A percentile compares a stretch with the other conserved stretches of the same genome.
Evolutionary conservation across 2,113 vertebrate genomes (phyloP).

Genomic region (human (Homo sapiens)): DNA sequence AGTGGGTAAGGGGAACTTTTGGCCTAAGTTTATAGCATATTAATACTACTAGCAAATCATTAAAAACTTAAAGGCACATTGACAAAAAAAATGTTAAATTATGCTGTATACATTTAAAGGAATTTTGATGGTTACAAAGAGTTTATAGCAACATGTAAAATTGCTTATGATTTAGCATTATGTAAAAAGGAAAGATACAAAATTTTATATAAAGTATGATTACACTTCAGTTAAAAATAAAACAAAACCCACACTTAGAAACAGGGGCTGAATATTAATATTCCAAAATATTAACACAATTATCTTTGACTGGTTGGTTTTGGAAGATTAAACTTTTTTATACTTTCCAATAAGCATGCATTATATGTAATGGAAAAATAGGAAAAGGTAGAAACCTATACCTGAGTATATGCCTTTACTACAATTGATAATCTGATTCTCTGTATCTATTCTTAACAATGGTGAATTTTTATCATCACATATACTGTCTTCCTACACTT

Average conservation of each 20-base stretch:
- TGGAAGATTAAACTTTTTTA: not conserved
- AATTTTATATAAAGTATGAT: not conserved
- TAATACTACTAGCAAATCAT: not conserved
- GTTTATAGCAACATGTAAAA: not conserved
- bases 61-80: not conserved
- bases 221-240: not conserved
- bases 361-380: not conserved
- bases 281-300: not conserved
- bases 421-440: not conserved
- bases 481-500: not conserved
- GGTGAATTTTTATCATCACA: not conserved
- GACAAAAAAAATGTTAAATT: slow-evolving; percentile 1
- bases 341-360: not conserved
- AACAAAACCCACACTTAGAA: not conserved
- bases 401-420: not conserved
- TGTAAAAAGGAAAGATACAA: not conserved
- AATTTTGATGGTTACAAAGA: slow-evolving; percentile 26
- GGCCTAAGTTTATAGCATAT: not conserved
- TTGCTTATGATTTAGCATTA: slow-evolving; percentile 1
- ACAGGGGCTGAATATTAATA: not conserved
- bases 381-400: not conserved
- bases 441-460: not conserved
- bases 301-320: not conserved
- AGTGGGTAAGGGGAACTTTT: not conserved
- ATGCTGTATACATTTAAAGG: not conserved